Evolutionary conservation across 2,888 invertebrate genomes (phyloP), one percentile per base, ranked within the genome.

Genomic region (Arenicola marina): DNA sequence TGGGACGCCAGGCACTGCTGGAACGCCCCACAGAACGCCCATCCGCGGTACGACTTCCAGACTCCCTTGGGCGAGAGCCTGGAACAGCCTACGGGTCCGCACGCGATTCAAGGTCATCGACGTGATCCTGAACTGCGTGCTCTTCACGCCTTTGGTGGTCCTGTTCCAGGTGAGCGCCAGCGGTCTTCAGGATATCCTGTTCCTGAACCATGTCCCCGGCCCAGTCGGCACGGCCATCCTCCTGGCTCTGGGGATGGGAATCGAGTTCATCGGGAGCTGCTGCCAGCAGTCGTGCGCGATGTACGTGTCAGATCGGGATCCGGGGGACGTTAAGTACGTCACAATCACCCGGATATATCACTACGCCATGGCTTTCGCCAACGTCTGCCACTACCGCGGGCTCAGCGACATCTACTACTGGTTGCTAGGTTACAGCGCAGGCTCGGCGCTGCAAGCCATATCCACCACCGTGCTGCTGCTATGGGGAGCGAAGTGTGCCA

Each of bases 391-490:
- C 26, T 48, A 48, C 26, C 48, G 48, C 11, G 48, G 48, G 7
- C 48, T 48, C 18, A 48, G 48, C 26, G 48, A 48, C 26, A 48
- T 48, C 26, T 48, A 48, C 26, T 48, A 48, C 26, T 48, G 24
- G 18, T 7, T 48, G 48, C 7, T 48, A 11, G 48, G 48, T 11
- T 21, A 48, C 24, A 24, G 48, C 11, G 7, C 26, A 11, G 11
- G 24, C 48, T 11, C 21, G 26, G 48, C 51, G n/a, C 51, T 62
- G 32, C 38, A 48, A 26, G 33, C 29, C 26, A 33, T 51, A 2
- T 18, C 44, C 51, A 58, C 58, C 38, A 34, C 62, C 21, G 18
- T 58, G 18, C 33, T 62, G 32, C 44, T 62, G 15, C 58, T 62
- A 21, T 57, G 46, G 53, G 29, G 46, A n/a, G 26, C 58, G 43